Evolutionary conservation across 2,888 invertebrate genomes (phyloP), one percentile per base, ranked within the genome.

Genomic region (Heliconius ethilla): DNA sequence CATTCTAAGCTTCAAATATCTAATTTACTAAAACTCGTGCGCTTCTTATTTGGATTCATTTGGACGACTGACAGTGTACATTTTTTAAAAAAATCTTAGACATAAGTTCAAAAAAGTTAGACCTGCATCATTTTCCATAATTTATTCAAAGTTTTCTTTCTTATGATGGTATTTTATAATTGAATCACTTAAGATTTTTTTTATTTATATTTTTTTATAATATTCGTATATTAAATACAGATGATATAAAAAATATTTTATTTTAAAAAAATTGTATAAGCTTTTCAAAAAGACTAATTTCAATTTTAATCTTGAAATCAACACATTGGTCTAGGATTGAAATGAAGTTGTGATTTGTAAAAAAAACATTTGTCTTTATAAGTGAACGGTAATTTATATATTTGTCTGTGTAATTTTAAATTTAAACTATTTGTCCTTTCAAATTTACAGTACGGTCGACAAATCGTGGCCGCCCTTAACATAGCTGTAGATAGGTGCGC

Each of bases 11-110:
- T 59, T 72, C 15, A 10, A 72, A 70, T 55, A 29, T 9, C 11
- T 51, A 70, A 59, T 55, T 59, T n/a, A 72, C 33, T 72, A 59
- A 59, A 59, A n/a, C 2, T n/a, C 4, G 7, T n/a, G 29, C 59
- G 72, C 72, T 72, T 72, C 15, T 59, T 15, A 37, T 55, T 55
- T 22, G 63, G 27, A 27, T 63, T 63, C 13, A 63, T 63, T 63
- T 63, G 63, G 37, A 11, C 13, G 10, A 7, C n/a, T 40, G 11
- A 67, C n/a, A 40, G 22, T 51, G 18, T 18, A 27, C 18, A 69
- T 9, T 25, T 69, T 18, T 25, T 9, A 3, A 22, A 51, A 51
- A 51, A 22, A 51, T 22, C 7, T 22, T 51, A 22, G 18, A 7
- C 51, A 51, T 51, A 22, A 51, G 7, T 22, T 51, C 2, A 7